These are phyloP conservation scores for Dryocosmus kuriphilus DNA, from an alignment of 2,888 invertebrate genomes.

Conservation along the genomic window DNA sequence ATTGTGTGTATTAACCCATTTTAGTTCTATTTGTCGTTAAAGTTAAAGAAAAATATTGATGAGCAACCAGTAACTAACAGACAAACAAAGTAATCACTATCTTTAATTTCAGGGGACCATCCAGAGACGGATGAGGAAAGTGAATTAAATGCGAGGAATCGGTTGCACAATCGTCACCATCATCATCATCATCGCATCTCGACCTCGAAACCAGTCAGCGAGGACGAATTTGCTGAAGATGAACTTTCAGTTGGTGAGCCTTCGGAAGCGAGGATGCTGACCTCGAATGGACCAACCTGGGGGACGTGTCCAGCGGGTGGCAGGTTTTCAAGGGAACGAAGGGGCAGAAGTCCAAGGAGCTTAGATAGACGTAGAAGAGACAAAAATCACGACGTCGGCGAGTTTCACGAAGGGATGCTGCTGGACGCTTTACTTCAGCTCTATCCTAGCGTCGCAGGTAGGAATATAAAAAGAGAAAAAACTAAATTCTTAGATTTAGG, in stretches of 20 bases:
- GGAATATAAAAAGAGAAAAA: slow-evolving; percentile 40
- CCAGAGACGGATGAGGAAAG: slow-evolving; percentile 73
- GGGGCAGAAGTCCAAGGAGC: slow-evolving; percentile 77
- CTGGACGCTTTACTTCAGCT: slow-evolving; percentile 86
- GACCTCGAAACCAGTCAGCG: slow-evolving; percentile 81
- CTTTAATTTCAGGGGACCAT: slow-evolving; percentile 66
- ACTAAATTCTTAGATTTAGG: not conserved
- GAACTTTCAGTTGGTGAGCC: slow-evolving; percentile 81
- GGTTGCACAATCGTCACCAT: slow-evolving; percentile 68
- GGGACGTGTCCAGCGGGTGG: slow-evolving; percentile 81
- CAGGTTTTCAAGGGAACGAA: slow-evolving; percentile 81
- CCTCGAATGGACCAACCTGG: slow-evolving; percentile 79
- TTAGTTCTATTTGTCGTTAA: no score
- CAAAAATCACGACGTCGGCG: slow-evolving; percentile 82
- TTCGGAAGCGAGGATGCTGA: slow-evolving; percentile 77
- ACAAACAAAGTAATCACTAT: not conserved
- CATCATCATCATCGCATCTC: slow-evolving; percentile 70
- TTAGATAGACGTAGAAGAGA: slow-evolving; percentile 78
- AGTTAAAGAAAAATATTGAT: no score
- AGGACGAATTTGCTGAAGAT: slow-evolving; percentile 92
- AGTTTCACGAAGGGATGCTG: slow-evolving; percentile 90
- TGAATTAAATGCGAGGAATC: slow-evolving; percentile 71
- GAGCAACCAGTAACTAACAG: no score
- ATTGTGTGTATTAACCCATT: no score
- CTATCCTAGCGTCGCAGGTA: slow-evolving; percentile 85